Conservation (phyloP, 1,140 invertebrate species). For the Dysdera silvatica region DNA sequence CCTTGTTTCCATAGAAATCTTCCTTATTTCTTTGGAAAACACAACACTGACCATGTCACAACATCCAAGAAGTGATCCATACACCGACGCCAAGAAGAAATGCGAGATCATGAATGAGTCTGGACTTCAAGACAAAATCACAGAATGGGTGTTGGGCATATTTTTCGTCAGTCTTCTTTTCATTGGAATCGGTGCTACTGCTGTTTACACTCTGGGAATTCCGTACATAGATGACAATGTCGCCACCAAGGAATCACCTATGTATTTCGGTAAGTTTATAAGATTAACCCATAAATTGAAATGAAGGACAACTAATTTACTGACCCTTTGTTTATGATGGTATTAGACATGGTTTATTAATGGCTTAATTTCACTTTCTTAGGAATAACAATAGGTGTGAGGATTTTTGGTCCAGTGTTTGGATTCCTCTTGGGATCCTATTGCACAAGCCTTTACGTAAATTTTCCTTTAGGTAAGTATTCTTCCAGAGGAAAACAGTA, state of each 20-base stretch:
- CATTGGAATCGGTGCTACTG: slow-evolving; percentile 86
- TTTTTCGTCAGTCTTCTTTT: slow-evolving; percentile 78
- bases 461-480: slow-evolving; percentile 53
- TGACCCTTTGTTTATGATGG: neutral
- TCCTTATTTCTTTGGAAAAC: no score
- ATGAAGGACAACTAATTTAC: neutral
- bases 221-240: slow-evolving; percentile 92
- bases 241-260: slow-evolving; percentile 78
- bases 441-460: slow-evolving; percentile 77
- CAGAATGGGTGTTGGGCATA: slow-evolving; percentile 54
- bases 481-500: neutral
- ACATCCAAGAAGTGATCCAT: neutral
- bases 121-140: slow-evolving; percentile 4
- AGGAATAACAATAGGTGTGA: slow-evolving; percentile 85
- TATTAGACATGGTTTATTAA: neutral
- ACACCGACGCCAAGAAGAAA: neutral
- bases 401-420: slow-evolving; percentile 79
- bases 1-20: no score
- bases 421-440: slow-evolving; percentile 85
- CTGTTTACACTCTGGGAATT: slow-evolving; percentile 85
- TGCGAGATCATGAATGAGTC: slow-evolving; percentile 14
- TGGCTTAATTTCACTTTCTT: slow-evolving; percentile 35
- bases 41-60: neutral
- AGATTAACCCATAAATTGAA: neutral
- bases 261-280: slow-evolving; percentile 71